Evolutionary conservation across 2,113 vertebrate genomes (phyloP), one percentile per base, ranked within the genome.

Genomic region (Eudyptes chrysolophus): DNA sequence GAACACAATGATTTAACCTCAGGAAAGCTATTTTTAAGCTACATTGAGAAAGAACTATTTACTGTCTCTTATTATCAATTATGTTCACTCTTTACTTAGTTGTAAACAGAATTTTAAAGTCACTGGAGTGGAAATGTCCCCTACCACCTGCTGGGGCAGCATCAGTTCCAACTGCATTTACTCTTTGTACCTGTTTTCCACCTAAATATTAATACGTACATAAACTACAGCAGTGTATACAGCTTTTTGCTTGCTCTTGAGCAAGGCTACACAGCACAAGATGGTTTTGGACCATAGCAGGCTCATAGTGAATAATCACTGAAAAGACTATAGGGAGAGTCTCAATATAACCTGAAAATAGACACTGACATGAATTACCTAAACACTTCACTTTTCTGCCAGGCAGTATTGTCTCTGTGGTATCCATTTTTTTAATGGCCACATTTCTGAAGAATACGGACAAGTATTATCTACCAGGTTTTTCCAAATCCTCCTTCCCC

Each of bases 351-450:
- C 6, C 13, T 71, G 34, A 60, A 87, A 71, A 46, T 8, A 84
- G 26, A 38, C 16, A 42, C 3, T 34, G 15, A 2, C 26, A 46
- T 11, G 22, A 48, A 29, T 80, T 38, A 26, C 32, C 5, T n/a
- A 51, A 88, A 32, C 9, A 17, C 3, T 49, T 6, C 1, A 9
- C 7, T 88, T 60, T 79, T 90, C 22, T 48, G 6, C 27, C 34
- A 42, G 27, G 16, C 2, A 29, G 5, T 76, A n/a, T 34, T 7
- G 2, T 20, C 5, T 36, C 5, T 40, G 6, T 29, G 6, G 10
- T 32, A 54, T 21, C 9, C 4, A 16, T 0, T 9, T 38, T 40
- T 64, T 16, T 27, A 87, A 55, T 0, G 1, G 9, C 1, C 9
- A 26, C 5, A 10, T 65, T 93, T 88, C 32, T 62, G 51, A 92